Evolutionary conservation across 2,797 vertebrate genomes (phyloP).

Genomic region (Enteromius fasciolatus): DNA sequence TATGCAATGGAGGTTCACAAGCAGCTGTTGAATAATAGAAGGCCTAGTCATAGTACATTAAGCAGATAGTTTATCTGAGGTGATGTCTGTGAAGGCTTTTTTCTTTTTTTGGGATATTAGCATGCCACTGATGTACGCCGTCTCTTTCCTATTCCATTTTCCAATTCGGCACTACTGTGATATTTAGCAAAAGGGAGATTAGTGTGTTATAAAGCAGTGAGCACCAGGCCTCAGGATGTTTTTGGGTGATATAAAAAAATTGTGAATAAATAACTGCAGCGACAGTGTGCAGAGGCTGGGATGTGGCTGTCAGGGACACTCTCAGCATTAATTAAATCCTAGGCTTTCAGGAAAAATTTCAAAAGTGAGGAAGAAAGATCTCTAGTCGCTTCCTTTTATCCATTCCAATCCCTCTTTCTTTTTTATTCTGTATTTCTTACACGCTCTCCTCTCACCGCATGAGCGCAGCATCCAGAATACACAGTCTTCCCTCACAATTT

Average conservation of each 20-base stretch:
- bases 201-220: slow-evolving; percentile 47
- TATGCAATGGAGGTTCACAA: slow-evolving; percentile 31
- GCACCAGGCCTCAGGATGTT: slow-evolving; percentile 52
- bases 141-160: slow-evolving; percentile 34
- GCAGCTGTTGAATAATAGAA: slow-evolving; percentile 31
- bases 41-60: slow-evolving; percentile 35
- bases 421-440: slow-evolving; percentile 7
- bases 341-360: slow-evolving; percentile 48
- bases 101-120: slow-evolving; percentile 46
- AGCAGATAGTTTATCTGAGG: slow-evolving; percentile 34
- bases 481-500: slow-evolving; percentile 4
- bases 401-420: background rate
- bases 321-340: slow-evolving; percentile 53
- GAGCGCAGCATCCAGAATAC: slow-evolving; percentile 5
- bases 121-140: slow-evolving; percentile 42
- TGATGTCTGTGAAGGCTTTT: slow-evolving; percentile 2
- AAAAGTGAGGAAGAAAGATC: slow-evolving; percentile 45
- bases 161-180: slow-evolving; percentile 45
- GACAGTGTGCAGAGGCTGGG: slow-evolving; percentile 24
- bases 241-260: slow-evolving; percentile 54
- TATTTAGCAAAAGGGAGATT: slow-evolving; percentile 56
- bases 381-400: slow-evolving; percentile 31
- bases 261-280: slow-evolving; percentile 52
- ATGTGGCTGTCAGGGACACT: slow-evolving; percentile 48
- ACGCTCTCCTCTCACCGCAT: background rate